Evolutionary conservation across 2,113 vertebrate genomes (phyloP).

Genomic region (Synchiropus splendidus): DNA sequence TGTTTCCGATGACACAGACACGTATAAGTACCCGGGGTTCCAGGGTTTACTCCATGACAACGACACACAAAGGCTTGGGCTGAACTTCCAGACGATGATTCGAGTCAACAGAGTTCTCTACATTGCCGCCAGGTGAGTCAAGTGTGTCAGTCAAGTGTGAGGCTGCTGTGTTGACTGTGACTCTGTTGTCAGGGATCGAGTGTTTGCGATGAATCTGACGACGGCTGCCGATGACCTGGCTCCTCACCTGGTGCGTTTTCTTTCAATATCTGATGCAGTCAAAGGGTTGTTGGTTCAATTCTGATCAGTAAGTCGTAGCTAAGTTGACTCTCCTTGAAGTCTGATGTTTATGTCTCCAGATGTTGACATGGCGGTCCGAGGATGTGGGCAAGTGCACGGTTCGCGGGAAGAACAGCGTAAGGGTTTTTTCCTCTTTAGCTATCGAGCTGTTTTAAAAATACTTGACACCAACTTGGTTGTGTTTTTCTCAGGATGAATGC

Average conservation of each 20-base stretch:
- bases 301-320: not conserved
- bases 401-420: slow-evolving; percentile 66
- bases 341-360: slow-evolving; percentile 38
- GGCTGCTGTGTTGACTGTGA: too few species aligned
- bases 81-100: slow-evolving; percentile 80
- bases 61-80: slow-evolving; percentile 64
- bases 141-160: not conserved
- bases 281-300: not conserved
- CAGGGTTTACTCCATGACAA: slow-evolving; percentile 69
- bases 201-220: slow-evolving; percentile 80
- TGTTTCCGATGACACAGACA: slow-evolving; percentile 47
- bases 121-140: slow-evolving; percentile 74
- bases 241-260: slow-evolving; percentile 71
- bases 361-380: slow-evolving; percentile 62
- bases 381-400: slow-evolving; percentile 64
- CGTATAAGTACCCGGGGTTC: slow-evolving; percentile 64
- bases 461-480: not conserved
- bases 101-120: slow-evolving; percentile 76
- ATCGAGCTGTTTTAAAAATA: not conserved
- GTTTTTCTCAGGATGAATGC: slow-evolving; percentile 73
- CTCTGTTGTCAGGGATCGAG: slow-evolving; percentile 71
- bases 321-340: not conserved
- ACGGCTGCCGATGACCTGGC: slow-evolving; percentile 61
- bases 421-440: not conserved
- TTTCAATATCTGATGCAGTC: not conserved